Evolutionary conservation across 2,797 vertebrate genomes (phyloP).

Genomic region (Leptodactylus fallax): DNA sequence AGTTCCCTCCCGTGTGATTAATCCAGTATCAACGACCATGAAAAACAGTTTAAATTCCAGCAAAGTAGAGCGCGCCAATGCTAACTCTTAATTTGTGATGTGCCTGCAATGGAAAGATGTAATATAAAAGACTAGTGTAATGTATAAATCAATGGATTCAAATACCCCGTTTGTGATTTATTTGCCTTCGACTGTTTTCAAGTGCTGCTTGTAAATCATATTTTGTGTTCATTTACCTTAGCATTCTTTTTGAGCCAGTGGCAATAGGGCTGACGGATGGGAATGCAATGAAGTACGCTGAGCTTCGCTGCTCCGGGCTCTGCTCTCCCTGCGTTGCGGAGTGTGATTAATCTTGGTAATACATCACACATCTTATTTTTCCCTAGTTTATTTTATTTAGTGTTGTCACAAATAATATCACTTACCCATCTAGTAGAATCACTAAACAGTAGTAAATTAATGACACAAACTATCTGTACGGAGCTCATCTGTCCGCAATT

Average conservation of each 20-base stretch:
- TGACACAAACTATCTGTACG: conserved; percentile 76
- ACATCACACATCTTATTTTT: conserved; percentile 78
- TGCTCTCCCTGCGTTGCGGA: conserved; percentile 77
- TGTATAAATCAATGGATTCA: conserved; percentile 70
- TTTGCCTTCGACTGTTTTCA: conserved; percentile 72
- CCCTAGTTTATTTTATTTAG: conserved; percentile 83
- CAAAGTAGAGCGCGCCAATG: conserved; percentile 19
- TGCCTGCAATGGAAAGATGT: conserved; percentile 65
- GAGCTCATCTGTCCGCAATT: conserved; percentile 78
- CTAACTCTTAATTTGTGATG: conserved; percentile 47
- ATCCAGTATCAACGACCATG: conserved; percentile 23
- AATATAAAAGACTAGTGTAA: conserved; percentile 67
- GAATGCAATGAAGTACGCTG: conserved; percentile 89
- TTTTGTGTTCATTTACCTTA: conserved; percentile 80
- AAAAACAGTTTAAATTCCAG: not conserved
- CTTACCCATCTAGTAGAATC: conserved; percentile 76
- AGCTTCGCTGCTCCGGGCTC: conserved; percentile 81
- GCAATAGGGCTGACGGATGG: conserved; percentile 83
- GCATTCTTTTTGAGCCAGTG: conserved; percentile 79
- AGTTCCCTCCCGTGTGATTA: conserved; percentile 40
- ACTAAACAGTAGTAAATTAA: conserved; percentile 83
- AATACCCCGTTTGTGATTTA: conserved; percentile 75
- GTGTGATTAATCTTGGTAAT: conserved; percentile 85
- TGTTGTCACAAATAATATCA: conserved; percentile 84
- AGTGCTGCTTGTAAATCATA: conserved; percentile 77